Base-by-base conservation (phyloP, 2,113 vertebrate genomes). In the Chlorodrepanis virens region DNA sequence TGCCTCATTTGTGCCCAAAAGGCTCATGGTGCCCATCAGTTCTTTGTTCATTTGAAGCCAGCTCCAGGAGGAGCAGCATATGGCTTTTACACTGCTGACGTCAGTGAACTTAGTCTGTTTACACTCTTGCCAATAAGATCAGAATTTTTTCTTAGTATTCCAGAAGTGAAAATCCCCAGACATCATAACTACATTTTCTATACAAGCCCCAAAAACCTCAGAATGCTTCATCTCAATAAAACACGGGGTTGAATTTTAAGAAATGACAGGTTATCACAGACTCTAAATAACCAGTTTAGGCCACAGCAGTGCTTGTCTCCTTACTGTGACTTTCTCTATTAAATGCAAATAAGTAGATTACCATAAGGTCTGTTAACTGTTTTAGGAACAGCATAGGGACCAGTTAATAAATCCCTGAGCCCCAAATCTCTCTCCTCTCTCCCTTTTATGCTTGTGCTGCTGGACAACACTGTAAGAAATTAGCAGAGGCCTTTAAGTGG, bases 41-140 rank as follows among this genome's bases (percentile, higher is more conserved):
- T 86, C 54, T 53, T 35, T 35, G 50, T 64, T 92, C 33, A 70
- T 75, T 68, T 82, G 56, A 74, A 89, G 71, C 79, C 89, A 87
- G 45, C 35, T 95, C 83, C 76, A 83, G 42, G 64, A 90, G 68
- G 44, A 87, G 44, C 29, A 81, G 24, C 71, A 93, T 90, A 87
- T 68, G 35, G 80, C 12, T 89, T 90, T 91, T 67, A 44, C 31
- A 35, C 11, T 6, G 0, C 15, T 82, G 77, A 79, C 3, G 0
- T 94, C 76, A 89, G 40, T 64, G 83, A 81, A 82, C 20, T 81
- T 75, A 71, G 25, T 56, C 50, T 91, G 74, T 82, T 94, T 95
- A 72, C 44, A 42, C 9, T 63, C 56, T 68, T 49, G 28, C 5
- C 80, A 94, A 12, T 49, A 61, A 84, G 40, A 53, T 60, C 24